Evolutionary conservation across 2,888 invertebrate species (phyloP).

Genomic region (Lycocerus yunnanus): DNA sequence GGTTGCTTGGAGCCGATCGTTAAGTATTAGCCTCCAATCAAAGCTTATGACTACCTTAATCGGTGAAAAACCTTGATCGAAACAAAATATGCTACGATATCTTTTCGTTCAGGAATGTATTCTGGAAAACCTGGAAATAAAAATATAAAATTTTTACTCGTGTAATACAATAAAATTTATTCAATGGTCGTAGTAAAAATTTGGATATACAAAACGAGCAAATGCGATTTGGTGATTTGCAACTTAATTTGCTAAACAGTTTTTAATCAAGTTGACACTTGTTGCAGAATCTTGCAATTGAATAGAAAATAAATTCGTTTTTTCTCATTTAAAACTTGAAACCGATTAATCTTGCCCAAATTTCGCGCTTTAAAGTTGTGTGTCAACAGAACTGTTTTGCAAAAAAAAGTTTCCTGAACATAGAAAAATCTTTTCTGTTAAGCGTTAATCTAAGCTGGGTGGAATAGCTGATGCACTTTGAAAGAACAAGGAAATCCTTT

Average conservation of each 20-base stretch:
- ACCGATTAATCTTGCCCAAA: neutral
- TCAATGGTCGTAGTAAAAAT: neutral
- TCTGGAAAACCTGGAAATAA: no score
- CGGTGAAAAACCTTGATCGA: no score
- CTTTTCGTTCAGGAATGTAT: no score
- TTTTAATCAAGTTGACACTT: neutral
- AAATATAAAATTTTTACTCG: neutral
- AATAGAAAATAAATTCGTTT: neutral
- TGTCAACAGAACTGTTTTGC: neutral
- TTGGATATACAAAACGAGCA: neutral
- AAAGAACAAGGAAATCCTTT: conserved; percentile 24
- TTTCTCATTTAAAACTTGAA: neutral
- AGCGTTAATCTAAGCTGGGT: conserved; percentile 15
- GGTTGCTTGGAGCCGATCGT: no score
- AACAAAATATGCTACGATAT: no score
- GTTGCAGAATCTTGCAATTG: neutral
- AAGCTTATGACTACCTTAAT: no score
- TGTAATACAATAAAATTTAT: neutral
- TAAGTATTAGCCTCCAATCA: no score
- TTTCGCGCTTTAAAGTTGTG: neutral
- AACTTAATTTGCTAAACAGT: neutral
- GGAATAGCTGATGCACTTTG: conserved; percentile 21
- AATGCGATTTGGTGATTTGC: neutral
- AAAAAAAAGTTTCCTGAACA: neutral
- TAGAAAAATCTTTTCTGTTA: conserved; percentile 11